Evolutionary conservation across 2,888 invertebrate genomes (phyloP).

Genomic region (Pseudococcus jackbeardsleyi): DNA sequence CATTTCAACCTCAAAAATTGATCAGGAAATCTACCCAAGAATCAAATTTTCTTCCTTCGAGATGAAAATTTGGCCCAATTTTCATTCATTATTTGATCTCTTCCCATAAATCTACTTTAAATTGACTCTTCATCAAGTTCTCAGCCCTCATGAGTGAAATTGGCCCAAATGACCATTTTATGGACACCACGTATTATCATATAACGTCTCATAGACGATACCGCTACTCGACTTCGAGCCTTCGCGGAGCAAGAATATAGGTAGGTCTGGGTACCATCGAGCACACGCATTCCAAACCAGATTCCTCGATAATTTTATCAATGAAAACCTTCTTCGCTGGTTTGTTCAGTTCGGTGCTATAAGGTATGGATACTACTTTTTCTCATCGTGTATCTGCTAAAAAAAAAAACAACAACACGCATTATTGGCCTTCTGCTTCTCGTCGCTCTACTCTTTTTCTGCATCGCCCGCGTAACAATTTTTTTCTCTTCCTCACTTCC

Average conservation of each 20-base stretch:
- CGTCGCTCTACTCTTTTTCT: background rate
- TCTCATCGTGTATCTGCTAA: background rate
- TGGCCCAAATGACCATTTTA: too few species aligned
- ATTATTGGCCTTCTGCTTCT: background rate
- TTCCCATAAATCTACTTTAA: too few species aligned
- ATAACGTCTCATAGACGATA: background rate
- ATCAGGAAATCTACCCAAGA: too few species aligned
- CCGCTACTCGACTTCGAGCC: conserved; percentile 6
- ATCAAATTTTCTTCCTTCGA: too few species aligned
- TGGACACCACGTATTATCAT: background rate
- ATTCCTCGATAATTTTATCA: conserved; percentile 56
- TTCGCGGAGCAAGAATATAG: background rate
- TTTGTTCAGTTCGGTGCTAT: background rate
- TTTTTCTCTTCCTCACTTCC: background rate
- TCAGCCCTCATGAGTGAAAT: background rate
- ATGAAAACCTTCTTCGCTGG: conserved; percentile 15
- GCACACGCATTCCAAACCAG: conserved; percentile 47
- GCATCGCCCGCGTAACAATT: background rate
- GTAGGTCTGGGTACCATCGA: background rate
- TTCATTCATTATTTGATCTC: too few species aligned
- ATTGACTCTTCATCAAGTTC: background rate
- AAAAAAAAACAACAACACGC: background rate
- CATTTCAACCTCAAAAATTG: too few species aligned
- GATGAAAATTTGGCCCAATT: too few species aligned
- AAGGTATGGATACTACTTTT: background rate